Conservation (phyloP, 1,140 invertebrate species). For the Adelges cooleyi region DNA sequence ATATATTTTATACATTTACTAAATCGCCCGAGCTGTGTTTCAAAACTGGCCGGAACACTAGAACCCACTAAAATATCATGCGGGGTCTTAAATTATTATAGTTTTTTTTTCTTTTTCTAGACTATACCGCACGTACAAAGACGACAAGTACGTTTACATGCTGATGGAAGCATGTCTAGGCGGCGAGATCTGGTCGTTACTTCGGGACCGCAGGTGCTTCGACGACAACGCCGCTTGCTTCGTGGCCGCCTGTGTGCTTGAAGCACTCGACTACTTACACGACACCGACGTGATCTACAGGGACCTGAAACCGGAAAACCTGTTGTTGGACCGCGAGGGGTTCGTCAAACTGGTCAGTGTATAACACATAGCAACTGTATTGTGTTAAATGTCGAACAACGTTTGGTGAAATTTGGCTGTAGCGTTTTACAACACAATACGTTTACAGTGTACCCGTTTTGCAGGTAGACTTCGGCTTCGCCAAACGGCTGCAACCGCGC, state of each 20-base stretch:
- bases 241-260: slow-evolving; percentile 80
- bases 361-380: too few relatives aligned
- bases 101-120: slow-evolving; percentile 42
- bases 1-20: neutral
- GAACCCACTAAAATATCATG: too few relatives aligned
- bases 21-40: neutral
- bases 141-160: slow-evolving; percentile 92
- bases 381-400: too few relatives aligned
- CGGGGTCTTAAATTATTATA: neutral
- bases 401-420: too few relatives aligned
- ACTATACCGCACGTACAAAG: slow-evolving; percentile 86
- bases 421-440: too few relatives aligned
- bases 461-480: slow-evolving; percentile 96
- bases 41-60: too few relatives aligned
- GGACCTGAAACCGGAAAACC: slow-evolving; percentile 91
- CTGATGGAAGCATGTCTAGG: slow-evolving; percentile 92
- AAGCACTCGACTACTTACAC: slow-evolving; percentile 85
- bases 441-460: too few relatives aligned
- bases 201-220: slow-evolving; percentile 65
- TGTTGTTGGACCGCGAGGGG: slow-evolving; percentile 72
- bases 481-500: slow-evolving; percentile 56
- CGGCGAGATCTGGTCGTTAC: slow-evolving; percentile 92
- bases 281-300: slow-evolving; percentile 76
- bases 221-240: slow-evolving; percentile 76
- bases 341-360: slow-evolving; percentile 80